Base-by-base conservation (phyloP, 2,888 invertebrate genomes). In the Tipula unca region DNA sequence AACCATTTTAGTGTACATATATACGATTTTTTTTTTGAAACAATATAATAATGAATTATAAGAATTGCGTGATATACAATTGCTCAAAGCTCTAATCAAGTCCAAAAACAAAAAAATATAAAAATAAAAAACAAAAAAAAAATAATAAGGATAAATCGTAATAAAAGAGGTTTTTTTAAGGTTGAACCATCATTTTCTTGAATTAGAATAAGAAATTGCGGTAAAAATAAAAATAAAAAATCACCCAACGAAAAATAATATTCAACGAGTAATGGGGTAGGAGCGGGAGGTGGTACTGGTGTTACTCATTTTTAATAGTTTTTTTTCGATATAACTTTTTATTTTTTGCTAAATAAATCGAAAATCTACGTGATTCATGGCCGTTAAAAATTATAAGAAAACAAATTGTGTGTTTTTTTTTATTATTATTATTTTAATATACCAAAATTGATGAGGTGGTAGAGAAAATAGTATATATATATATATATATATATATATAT, bases 301-400 rank as follows among this genome's bases (percentile, higher is more conserved):
- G 29, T 85, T 48, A 35, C 29, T 85, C 36, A 42, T 85, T 35
- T 39, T 85, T 85, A 35, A 69, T 69, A 69, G 69, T 69, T 69
- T 69, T 69, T 69, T 69, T 85, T 54, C 48, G 32, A 69, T 85
- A 29, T 54, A 69, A 69, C 69, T 69, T 69, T 69, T 69, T 85
- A 29, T 85, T 39, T 86, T 86, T 85, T 42, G 82, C 48, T 36
- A 87, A 87, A 87, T 87, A 87, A 87, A 87, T 87, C 87, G 87
- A 87, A 87, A 87, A 87, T 87, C 86, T 87, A 87, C 87, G 87
- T 87, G 87, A 87, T 87, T 87, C 87, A 87, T 87, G 86, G 86
- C 87, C 87, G 87, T 87, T 87, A 87, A 87, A 87, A 87, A 86
- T 87, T 86, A 86, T 86, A 86, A 85, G 86, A 87, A 87, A 87